Base-by-base conservation (phyloP, 2,888 invertebrate genomes). In the Drosophila rubida region DNA sequence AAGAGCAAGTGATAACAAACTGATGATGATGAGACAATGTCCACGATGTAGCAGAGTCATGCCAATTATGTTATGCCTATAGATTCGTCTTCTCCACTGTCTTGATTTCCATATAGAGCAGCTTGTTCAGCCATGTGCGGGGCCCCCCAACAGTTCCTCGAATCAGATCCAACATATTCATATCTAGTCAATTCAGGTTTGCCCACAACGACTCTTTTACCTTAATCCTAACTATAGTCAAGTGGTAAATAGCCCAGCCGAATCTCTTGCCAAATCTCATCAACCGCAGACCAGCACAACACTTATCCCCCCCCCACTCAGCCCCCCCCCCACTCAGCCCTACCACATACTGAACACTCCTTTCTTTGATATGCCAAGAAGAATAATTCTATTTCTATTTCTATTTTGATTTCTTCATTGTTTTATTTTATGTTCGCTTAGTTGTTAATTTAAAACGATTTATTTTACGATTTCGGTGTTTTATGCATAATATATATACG, bases 1-100 rank as follows among this genome's bases (percentile, higher is more conserved):
- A 69, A 78, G 82, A 82, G 74, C 79, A 85, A 86, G 84, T 86
- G 84, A 84, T 84, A 82, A 84, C 75, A 69, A 82, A 82, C 77
- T 75, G 66, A 66, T 66, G 49, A 62, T 53, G 57, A 61, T 51
- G 45, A 62, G 59, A 51, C 63, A 37, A 73, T 62, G 55, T 60
- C 60, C 51, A 72, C 25, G 27, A 35, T 49, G 22, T 46, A 25
- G 19, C 27, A 27, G n/a, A 50, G 42, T 13, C 2, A 55, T 55
- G 16, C 13, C 13, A n/a, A n/a, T n/a, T 16, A 49, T 44, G 19
- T 25, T 27, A 27, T 27, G 23, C 23, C 22, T 48, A 55, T 51
- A 54, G n/a, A n/a, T n/a, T n/a, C n/a, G 64, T 74, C 60, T 63
- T 51, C 42, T 51, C 11, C n/a, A 55, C 49, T 45, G 55, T 64